phyloP scores from a whole-genome alignment of 2,797 vertebrate species.

The Moxostoma hubbsi region DNA sequence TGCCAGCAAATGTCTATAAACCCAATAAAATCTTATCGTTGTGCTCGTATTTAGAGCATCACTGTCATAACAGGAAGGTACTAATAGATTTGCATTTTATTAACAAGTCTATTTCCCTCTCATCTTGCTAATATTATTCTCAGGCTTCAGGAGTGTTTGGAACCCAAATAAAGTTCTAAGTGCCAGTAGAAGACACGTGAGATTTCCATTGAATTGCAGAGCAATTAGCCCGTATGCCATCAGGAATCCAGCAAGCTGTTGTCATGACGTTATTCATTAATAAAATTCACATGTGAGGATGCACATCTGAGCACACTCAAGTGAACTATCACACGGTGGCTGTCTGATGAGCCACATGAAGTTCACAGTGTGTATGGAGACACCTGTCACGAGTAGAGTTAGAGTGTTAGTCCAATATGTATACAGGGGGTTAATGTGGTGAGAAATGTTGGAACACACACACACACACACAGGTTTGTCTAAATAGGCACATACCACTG shows the following conservation, averaged over 20 bases:
- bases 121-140: neutral
- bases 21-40: neutral
- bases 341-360: neutral
- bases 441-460: too few species aligned
- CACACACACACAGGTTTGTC: neutral
- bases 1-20: neutral
- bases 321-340: neutral
- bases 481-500: too few species aligned
- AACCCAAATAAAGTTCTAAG: neutral
- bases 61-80: neutral
- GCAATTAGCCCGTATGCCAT: conserved; percentile 17
- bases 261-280: conserved; percentile 17
- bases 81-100: neutral
- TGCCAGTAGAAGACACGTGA: neutral
- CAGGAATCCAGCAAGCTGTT: conserved; percentile 2
- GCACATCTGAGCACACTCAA: neutral
- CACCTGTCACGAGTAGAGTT: neutral
- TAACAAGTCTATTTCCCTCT: neutral
- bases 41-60: neutral
- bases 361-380: conserved; percentile 1
- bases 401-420: neutral
- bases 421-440: neutral
- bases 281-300: neutral
- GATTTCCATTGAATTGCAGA: conserved; percentile 7
- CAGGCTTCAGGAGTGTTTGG: neutral